Evolutionary conservation across 2,888 invertebrate species (phyloP).

Genomic region (Branchipolynoe longqiensis): DNA sequence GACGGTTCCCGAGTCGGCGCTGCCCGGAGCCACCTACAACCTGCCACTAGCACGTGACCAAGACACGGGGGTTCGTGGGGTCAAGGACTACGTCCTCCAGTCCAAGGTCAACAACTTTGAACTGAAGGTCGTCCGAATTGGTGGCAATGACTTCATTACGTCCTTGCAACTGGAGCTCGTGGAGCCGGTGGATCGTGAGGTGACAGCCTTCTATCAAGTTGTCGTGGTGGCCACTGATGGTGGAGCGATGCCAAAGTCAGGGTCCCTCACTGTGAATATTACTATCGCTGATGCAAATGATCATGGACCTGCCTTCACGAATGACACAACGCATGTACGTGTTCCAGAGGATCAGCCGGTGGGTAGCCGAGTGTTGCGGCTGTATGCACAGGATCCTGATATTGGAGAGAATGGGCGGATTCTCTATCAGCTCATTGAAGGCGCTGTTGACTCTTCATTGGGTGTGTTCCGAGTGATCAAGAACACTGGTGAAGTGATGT

Average conservation of each 20-base stretch:
- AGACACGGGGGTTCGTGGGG: conserved; percentile 92
- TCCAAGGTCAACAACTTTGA: conserved; percentile 37
- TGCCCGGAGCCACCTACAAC: conserved; percentile 64
- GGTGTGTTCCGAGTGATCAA: conserved; percentile 52
- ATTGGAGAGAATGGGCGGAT: conserved; percentile 58
- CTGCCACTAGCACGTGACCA: conserved; percentile 87
- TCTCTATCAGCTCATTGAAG: conserved; percentile 42
- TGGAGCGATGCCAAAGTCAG: conserved; percentile 63
- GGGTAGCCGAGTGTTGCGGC: conserved; percentile 81
- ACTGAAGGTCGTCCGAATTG: conserved; percentile 36
- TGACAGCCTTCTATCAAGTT: conserved; percentile 87
- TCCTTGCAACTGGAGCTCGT: conserved; percentile 55
- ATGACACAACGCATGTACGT: conserved; percentile 90
- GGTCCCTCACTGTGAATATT: conserved; percentile 76
- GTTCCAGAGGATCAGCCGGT: conserved; percentile 93
- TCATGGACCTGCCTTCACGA: conserved; percentile 94
- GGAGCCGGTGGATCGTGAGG: conserved; percentile 91
- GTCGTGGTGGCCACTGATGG: conserved; percentile 55
- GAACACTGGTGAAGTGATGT: conserved; percentile 54
- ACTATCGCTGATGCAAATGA: conserved; percentile 84
- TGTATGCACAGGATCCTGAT: conserved; percentile 58
- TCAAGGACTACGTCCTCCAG: conserved; percentile 79
- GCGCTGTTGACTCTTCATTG: background rate
- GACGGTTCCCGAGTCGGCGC: conserved; percentile 66
- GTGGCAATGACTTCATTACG: conserved; percentile 25